These are phyloP conservation scores for Leptinotarsa texana DNA, from an alignment of 1,140 invertebrate genomes.

Conservation along the genomic window DNA sequence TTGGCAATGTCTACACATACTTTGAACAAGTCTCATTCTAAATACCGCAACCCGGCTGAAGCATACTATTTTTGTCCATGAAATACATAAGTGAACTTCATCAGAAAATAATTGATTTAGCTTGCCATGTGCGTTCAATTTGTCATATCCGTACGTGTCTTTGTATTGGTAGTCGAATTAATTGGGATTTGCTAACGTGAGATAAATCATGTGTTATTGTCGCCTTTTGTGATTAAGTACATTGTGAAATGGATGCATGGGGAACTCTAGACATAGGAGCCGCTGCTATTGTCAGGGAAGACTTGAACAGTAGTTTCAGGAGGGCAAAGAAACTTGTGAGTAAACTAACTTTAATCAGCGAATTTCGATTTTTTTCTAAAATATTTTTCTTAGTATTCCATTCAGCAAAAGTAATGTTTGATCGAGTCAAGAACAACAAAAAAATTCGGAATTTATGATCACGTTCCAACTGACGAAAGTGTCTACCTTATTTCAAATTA, in stretches of 20 bases:
- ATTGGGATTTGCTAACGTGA: not conserved
- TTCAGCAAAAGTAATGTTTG: no score
- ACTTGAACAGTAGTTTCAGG: conserved; percentile 60
- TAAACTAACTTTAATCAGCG: conserved; percentile 20
- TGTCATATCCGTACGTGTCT: not conserved
- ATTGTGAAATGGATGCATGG: conserved; percentile 65
- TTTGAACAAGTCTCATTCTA: conserved; percentile 12
- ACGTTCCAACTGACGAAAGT: no score
- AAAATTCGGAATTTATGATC: no score
- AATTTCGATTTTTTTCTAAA: no score
- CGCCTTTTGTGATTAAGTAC: not conserved
- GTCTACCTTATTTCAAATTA: no score
- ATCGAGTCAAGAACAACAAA: no score
- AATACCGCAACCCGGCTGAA: conserved; percentile 23
- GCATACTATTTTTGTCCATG: conserved; percentile 32
- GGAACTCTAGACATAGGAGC: conserved; percentile 64
- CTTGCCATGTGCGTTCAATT: conserved; percentile 1
- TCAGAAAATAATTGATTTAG: conserved; percentile 21
- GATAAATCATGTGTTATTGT: not conserved
- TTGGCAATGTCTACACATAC: conserved; percentile 16
- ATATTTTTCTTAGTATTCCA: no score
- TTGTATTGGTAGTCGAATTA: not conserved
- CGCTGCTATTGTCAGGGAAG: conserved; percentile 65
- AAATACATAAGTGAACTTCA: conserved; percentile 18
- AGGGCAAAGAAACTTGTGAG: conserved; percentile 62